Base-by-base conservation (phyloP, 2,113 vertebrate genomes). In the Psittacula cyanocephala region DNA sequence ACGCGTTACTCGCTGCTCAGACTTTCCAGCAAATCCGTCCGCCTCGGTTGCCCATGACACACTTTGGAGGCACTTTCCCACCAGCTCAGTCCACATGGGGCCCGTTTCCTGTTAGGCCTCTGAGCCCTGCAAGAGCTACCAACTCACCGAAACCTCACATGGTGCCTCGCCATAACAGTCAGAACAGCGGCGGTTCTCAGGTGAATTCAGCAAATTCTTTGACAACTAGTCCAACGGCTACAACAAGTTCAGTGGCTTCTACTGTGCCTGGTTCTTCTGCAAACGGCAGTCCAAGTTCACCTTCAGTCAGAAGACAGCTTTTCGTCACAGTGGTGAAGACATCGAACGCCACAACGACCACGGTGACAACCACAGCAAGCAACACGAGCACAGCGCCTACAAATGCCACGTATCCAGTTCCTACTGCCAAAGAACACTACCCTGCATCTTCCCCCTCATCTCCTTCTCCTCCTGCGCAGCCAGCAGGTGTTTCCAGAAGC, bases 21-120 rank as follows among this genome's bases (percentile, higher is more conserved):
- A 99, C 99, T 83, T 99, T 99, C 98, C 99, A 99, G 97, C 99
- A 99, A 96, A 99, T 99, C 98, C 98, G 99, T 97, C 99, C 99
- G 62, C 99, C 99, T 53, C 98, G 99, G 81, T 98, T 99, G 95
- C 99, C 99, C 95, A 99, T 99, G 99, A 99, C 99, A 6, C 99
- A 99, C 97, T 99, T 99, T 33, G 99, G 99, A 90, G 99, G 99
- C 82, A 99, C 99, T 85, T 99, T 99, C 96, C 98, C 99, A 41
- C 99, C 99, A 10, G 98, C 99, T 17, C 98, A 99, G 77, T 99
- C 99, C 93, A 99, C 99, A 6, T 99, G 99, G 99, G 99, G 99
- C 31, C 99, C 99, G 2, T 99, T 99, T 95, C 99, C 99, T 3
- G 99, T 99, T 91, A 98, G 99, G 93, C 99, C 99, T 3, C 98